Evolutionary conservation across 2,888 invertebrate species (phyloP).

Genomic region (Autographa pulchrina): DNA sequence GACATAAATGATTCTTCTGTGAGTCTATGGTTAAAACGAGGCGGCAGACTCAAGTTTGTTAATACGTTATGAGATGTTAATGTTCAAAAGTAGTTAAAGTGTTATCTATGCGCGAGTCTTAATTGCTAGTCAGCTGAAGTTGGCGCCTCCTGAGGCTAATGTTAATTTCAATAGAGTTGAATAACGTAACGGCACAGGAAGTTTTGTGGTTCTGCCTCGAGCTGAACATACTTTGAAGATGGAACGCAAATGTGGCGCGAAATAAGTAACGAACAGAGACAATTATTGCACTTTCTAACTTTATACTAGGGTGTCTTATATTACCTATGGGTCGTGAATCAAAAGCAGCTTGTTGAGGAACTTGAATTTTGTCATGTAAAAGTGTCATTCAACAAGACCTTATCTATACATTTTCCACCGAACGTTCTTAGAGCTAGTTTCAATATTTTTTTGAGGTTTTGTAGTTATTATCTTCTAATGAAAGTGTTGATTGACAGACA

Average conservation of each 20-base stretch:
- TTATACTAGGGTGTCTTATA: neutral
- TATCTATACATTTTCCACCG: neutral
- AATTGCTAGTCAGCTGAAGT: conserved; percentile 58
- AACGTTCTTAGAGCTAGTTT: no score
- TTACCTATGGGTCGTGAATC: neutral
- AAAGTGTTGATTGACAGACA: no score
- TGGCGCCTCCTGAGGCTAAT: conserved; percentile 51
- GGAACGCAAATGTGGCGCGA: conserved; percentile 15
- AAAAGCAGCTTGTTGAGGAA: neutral
- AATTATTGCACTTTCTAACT: neutral
- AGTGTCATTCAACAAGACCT: neutral
- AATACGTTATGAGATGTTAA: conserved; percentile 66
- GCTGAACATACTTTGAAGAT: conserved; percentile 28
- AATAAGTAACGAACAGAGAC: conserved; percentile 18
- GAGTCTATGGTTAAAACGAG: conserved; percentile 28
- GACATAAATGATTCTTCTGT: no score
- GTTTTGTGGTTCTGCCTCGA: conserved; percentile 23
- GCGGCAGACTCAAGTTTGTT: conserved; percentile 44
- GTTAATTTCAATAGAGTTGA: conserved; percentile 57
- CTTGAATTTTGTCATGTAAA: neutral
- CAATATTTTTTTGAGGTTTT: no score
- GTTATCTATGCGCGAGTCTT: conserved; percentile 60
- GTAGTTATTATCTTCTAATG: no score
- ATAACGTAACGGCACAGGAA: conserved; percentile 31
- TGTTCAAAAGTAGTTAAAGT: conserved; percentile 69